Base-by-base conservation (phyloP, 1,140 invertebrate species). In the Stegodyphus dumicola region DNA sequence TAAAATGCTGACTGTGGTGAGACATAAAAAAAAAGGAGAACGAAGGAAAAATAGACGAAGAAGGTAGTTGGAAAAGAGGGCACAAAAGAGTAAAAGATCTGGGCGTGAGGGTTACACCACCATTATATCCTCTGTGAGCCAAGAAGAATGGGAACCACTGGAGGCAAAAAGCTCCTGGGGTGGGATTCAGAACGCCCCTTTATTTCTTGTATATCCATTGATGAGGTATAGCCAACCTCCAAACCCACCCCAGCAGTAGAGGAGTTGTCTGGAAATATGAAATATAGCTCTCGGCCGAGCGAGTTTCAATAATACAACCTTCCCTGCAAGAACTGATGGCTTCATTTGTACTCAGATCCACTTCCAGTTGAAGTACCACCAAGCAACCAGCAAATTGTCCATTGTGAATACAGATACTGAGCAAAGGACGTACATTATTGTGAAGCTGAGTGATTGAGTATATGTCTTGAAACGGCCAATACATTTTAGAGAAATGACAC, bases 181-280 rank as follows among this genome's bases (percentile, higher is more conserved):
- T 65, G 71, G 80, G 51, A 15, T 17, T 48, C 56, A 83, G 49
- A 65, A 75, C 81, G 81, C 81, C 81, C 81, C 76, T 69, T 49
- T 56, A 51, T 33, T 73, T 53, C 81, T 85, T 85, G 73, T 85
- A 77, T 85, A 85, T 85, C 81, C 81, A 85, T 85, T 85, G 80
- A 83, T 83, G 80, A 83, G 49, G 70, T 83, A 33, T 67, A 67
- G 7, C 60, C 71, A 74, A 75, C 54, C 80, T 52, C 60, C 48
- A 33, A 70, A 69, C 48, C 73, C 60, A 52, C 74, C 66, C 17
- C 53, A 33, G 49, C 65, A 69, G 13, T 75, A 60, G 52, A 76
- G 11, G 17, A 33, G 49, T 76, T 85, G 81, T 85, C 81, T 85
- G 66, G 6, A 64, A n/a, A 48, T 70, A 77, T 85, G 81, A 85